These are phyloP conservation scores for Littorina saxatilis DNA, from an alignment of 1,140 invertebrate species.

Conservation along the genomic window DNA sequence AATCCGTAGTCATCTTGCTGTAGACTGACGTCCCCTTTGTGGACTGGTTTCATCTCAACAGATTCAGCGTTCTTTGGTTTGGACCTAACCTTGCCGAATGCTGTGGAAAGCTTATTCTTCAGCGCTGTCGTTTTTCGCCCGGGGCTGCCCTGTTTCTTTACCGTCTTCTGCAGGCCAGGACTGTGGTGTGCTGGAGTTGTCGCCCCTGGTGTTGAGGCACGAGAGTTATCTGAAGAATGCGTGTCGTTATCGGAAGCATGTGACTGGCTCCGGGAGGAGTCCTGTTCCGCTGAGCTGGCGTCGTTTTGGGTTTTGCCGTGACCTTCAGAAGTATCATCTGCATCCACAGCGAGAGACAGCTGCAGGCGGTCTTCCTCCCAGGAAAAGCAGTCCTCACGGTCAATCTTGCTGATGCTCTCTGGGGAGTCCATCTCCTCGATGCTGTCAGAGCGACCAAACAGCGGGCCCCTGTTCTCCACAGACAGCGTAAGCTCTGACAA, in stretches of 20 bases:
- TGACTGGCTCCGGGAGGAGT: too few species aligned
- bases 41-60: constrained; percentile 26
- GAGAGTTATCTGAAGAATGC: constrained; percentile 14
- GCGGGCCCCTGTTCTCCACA: constrained; percentile 12
- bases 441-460: constrained; percentile 43
- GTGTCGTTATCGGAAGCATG: background rate
- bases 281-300: background rate
- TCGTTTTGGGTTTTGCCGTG: background rate
- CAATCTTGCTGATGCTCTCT: constrained; percentile 70
- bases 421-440: constrained; percentile 72
- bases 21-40: constrained; percentile 50
- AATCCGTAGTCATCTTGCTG: constrained; percentile 85
- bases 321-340: constrained; percentile 16
- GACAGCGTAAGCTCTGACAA: constrained; percentile 6
- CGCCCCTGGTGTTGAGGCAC: background rate
- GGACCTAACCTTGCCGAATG: constrained; percentile 52
- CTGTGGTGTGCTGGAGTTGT: background rate
- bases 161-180: background rate
- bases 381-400: constrained; percentile 71
- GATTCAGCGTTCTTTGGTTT: constrained; percentile 35
- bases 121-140: constrained; percentile 56
- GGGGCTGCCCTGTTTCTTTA: constrained; percentile 33
- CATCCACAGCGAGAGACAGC: constrained; percentile 64
- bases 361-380: constrained; percentile 71
- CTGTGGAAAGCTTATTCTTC: constrained; percentile 61